Evolutionary conservation across 2,888 invertebrate genomes (phyloP).

Genomic region (Plebejus argus): DNA sequence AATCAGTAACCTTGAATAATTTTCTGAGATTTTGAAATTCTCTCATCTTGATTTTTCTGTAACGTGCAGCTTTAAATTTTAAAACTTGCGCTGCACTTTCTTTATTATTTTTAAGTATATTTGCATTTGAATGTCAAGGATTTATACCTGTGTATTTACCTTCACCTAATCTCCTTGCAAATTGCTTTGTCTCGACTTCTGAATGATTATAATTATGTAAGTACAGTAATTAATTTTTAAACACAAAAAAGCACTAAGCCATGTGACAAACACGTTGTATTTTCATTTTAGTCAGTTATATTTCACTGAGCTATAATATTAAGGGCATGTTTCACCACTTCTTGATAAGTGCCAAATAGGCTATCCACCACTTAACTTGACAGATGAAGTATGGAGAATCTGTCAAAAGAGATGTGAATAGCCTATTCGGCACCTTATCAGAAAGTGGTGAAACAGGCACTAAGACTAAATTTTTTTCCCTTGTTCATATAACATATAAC

Average conservation of each 20-base stretch:
- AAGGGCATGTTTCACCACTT: too few relatives aligned
- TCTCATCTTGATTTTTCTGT: neutral
- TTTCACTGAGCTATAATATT: neutral
- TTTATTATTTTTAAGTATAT: neutral
- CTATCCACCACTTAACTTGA: too few relatives aligned
- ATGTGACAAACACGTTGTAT: too few relatives aligned
- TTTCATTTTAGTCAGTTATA: neutral
- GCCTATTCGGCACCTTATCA: too few relatives aligned
- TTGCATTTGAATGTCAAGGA: constrained; percentile 11
- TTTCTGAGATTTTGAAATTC: neutral
- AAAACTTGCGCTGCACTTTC: neutral
- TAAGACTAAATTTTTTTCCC: neutral
- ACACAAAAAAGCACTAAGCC: neutral
- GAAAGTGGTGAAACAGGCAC: too few relatives aligned
- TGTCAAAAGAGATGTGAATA: too few relatives aligned
- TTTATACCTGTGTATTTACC: neutral
- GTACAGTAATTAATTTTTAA: neutral
- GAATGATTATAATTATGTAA: neutral
- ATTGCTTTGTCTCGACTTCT: neutral
- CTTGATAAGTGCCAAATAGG: too few relatives aligned
- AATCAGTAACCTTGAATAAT: too few relatives aligned
- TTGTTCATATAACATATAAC: neutral
- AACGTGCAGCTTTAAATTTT: neutral
- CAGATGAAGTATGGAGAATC: too few relatives aligned
- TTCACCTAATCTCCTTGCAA: constrained; percentile 7